phyloP scores from a whole-genome alignment of 2,888 invertebrate species.

The Lycophotia porphyrea region DNA sequence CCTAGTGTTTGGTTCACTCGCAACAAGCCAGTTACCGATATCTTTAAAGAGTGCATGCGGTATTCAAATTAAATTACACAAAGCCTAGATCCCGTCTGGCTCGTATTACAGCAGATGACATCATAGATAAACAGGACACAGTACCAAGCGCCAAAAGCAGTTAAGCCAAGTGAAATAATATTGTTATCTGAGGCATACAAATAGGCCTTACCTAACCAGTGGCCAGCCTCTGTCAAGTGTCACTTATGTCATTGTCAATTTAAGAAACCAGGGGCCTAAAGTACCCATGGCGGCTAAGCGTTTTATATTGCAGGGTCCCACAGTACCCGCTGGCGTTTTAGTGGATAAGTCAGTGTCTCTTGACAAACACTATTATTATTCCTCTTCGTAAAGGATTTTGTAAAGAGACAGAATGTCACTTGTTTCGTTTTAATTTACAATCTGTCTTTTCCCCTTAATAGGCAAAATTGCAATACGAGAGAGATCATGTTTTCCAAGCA shows the following conservation, averaged over 20 bases:
- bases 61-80: slow-evolving; percentile 49
- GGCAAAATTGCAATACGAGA: slow-evolving; percentile 5
- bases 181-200: slow-evolving; percentile 41
- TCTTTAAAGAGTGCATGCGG: neutral
- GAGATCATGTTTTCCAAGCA: slow-evolving; percentile 16
- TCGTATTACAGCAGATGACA: slow-evolving; percentile 29
- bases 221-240: too few relatives aligned
- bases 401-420: slow-evolving; percentile 6
- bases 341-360: neutral
- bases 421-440: slow-evolving; percentile 25
- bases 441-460: slow-evolving; percentile 5
- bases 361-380: neutral
- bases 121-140: slow-evolving; percentile 39
- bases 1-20: neutral
- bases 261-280: too few relatives aligned
- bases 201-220: too few relatives aligned
- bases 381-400: neutral
- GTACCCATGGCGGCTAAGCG: too few relatives aligned
- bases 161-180: slow-evolving; percentile 31
- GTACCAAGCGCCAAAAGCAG: slow-evolving; percentile 44
- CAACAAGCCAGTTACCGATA: neutral
- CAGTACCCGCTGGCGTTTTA: too few relatives aligned
- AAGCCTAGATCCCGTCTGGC: slow-evolving; percentile 32
- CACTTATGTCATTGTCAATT: too few relatives aligned
- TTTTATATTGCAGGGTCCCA: too few relatives aligned